These are phyloP conservation scores for Oscheius myriophilus DNA, from an alignment of 2,888 invertebrate species.

Conservation along the genomic window DNA sequence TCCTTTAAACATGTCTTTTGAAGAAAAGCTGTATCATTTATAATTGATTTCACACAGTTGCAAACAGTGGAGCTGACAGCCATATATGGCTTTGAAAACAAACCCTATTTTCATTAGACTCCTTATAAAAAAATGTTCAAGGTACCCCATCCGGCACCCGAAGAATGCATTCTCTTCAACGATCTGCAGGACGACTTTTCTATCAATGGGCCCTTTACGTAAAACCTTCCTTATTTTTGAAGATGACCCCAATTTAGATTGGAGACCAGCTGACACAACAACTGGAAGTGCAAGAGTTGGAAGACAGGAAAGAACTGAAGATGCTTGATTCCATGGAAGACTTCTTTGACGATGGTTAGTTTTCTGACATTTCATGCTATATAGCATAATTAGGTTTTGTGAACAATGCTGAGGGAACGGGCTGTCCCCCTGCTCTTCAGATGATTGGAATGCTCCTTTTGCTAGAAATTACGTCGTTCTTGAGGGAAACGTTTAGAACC, in stretches of 20 bases:
- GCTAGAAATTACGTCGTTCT: slow-evolving; percentile 94
- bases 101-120: too few relatives aligned
- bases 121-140: not conserved
- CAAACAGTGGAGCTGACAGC: too few relatives aligned
- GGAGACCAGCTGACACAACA: slow-evolving; percentile 91
- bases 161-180: slow-evolving; percentile 79
- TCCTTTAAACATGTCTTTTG: too few relatives aligned
- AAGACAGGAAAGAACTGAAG: slow-evolving; percentile 71
- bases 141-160: slow-evolving; percentile 61
- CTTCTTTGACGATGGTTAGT: slow-evolving; percentile 90
- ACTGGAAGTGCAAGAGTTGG: slow-evolving; percentile 75
- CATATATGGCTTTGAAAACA: too few relatives aligned
- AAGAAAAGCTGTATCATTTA: too few relatives aligned
- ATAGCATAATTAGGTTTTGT: too few relatives aligned
- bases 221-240: not conserved
- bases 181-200: slow-evolving; percentile 94
- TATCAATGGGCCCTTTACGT: slow-evolving; percentile 81
- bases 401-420: slow-evolving; percentile 79
- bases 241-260: slow-evolving; percentile 37
- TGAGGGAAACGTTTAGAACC: slow-evolving; percentile 91
- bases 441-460: slow-evolving; percentile 91
- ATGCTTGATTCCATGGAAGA: slow-evolving; percentile 82
- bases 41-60: too few relatives aligned
- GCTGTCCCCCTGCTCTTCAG: slow-evolving; percentile 82
- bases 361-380: too few relatives aligned